Conservation (phyloP, 2,113 vertebrate genomes). For the Polypterus senegalus region DNA sequence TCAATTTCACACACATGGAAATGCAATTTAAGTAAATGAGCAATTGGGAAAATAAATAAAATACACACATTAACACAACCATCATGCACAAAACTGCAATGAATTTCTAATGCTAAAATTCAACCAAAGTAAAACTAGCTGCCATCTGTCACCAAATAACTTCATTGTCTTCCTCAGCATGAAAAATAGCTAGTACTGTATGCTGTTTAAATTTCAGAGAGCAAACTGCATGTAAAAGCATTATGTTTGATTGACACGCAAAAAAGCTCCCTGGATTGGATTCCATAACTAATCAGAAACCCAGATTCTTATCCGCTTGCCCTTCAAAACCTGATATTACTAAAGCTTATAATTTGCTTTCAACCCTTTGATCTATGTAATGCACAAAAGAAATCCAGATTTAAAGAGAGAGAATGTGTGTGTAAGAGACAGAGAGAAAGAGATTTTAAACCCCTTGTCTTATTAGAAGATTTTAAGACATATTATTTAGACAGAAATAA, state of each 20-base stretch:
- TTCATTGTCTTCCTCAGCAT: too few species aligned
- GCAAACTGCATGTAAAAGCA: background rate
- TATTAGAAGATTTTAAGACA: background rate
- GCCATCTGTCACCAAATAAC: too few species aligned
- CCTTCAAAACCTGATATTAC: background rate
- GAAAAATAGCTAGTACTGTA: background rate
- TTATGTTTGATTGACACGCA: background rate
- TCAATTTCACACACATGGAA: too few species aligned
- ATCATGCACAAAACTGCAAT: too few species aligned
- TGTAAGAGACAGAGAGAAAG: background rate
- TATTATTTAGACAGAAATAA: background rate
- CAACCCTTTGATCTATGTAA: background rate
- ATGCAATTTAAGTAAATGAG: too few species aligned
- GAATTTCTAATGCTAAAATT: too few species aligned
- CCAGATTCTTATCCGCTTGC: background rate
- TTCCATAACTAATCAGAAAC: background rate
- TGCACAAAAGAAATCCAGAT: background rate
- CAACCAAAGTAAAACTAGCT: too few species aligned
- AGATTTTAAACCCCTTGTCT: background rate
- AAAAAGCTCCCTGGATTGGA: background rate
- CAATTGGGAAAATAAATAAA: too few species aligned
- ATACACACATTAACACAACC: too few species aligned
- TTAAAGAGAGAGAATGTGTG: background rate
- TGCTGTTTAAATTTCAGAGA: background rate
- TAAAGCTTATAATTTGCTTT: background rate